Evolutionary conservation across 2,113 vertebrate species (phyloP).

Genomic region (Trichechus manatus): DNA sequence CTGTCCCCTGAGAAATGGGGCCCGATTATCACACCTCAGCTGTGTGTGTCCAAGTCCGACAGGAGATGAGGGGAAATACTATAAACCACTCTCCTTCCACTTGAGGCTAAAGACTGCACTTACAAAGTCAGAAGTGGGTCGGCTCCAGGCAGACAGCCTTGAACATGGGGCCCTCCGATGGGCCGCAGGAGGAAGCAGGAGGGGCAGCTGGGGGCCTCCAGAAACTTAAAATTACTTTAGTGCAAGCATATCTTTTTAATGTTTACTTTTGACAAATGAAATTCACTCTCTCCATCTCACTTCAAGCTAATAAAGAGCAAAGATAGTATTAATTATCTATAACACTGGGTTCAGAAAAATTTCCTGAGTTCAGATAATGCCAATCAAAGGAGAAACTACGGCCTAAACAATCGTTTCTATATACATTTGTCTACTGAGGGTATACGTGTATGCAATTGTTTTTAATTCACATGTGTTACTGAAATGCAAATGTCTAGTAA

Average conservation of each 20-base stretch:
- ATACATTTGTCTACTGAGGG: neutral
- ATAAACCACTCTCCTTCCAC: neutral
- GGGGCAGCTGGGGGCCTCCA: neutral
- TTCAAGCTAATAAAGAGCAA: neutral
- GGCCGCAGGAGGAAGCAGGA: neutral
- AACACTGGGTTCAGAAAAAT: neutral
- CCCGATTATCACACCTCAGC: fast-evolving
- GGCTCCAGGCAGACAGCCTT: fast-evolving
- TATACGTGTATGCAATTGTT: fast-evolving
- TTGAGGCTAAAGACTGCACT: neutral
- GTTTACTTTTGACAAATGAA: neutral
- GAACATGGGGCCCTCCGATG: fast-evolving
- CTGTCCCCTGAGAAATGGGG: neutral
- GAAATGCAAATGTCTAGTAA: neutral
- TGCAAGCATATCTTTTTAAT: neutral
- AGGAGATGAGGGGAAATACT: fast-evolving
- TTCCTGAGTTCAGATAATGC: neutral
- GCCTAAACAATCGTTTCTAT: neutral
- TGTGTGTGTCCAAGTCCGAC: neutral
- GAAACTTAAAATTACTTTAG: fast-evolving
- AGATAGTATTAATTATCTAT: neutral
- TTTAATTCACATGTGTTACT: fast-evolving
- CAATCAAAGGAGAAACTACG: neutral
- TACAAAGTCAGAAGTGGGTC: neutral
- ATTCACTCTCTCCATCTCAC: neutral